Evolutionary conservation across 2,888 invertebrate genomes (phyloP), one percentile per base, ranked within the genome.

Genomic region (Arrhopalites spinosus): DNA sequence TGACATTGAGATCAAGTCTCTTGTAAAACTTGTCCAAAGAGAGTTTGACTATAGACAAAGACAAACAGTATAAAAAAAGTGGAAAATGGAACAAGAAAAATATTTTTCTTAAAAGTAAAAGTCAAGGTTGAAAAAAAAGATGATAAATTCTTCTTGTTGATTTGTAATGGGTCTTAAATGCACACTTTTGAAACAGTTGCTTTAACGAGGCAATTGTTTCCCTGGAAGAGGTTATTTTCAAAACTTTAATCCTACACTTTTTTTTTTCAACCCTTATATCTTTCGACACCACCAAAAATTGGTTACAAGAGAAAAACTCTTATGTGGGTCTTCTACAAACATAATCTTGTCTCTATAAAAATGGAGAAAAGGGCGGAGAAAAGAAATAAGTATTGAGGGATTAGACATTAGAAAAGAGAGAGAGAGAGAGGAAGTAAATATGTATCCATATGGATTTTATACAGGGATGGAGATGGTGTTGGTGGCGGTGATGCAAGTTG

Each of bases 321-420:
- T n/a, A n/a, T n/a, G n/a, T n/a, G n/a, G n/a, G n/a, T n/a, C n/a
- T n/a, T n/a, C 36, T 36, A 36, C 36, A 36, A 3, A 36, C 36
- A n/a, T n/a, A n/a, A n/a, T n/a, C n/a, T n/a, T n/a, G n/a, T n/a
- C n/a, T n/a, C n/a, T n/a, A n/a, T n/a, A n/a, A n/a, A n/a, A n/a
- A n/a, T n/a, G n/a, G n/a, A n/a, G n/a, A n/a, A n/a, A 53, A 45
- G n/a, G n/a, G n/a, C n/a, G 59, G 25, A 56, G 53, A 56, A 67
- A 67, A 61, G 64, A 66, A 73, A 53, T 73, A 50, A 73, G 66
- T 53, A 66, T 63, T 64, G 73, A 64, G 66, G 73, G 50, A 66
- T 66, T 63, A 66, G 66, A 66, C 66, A 73, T 71, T 71, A 59
- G 45, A n/a, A 23, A 30, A 27, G 59, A 59, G 66, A 50, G n/a